phyloP scores from a whole-genome alignment of 53 echinoderm and acorn worm genomes.

The Hippasteria phrygiana region DNA sequence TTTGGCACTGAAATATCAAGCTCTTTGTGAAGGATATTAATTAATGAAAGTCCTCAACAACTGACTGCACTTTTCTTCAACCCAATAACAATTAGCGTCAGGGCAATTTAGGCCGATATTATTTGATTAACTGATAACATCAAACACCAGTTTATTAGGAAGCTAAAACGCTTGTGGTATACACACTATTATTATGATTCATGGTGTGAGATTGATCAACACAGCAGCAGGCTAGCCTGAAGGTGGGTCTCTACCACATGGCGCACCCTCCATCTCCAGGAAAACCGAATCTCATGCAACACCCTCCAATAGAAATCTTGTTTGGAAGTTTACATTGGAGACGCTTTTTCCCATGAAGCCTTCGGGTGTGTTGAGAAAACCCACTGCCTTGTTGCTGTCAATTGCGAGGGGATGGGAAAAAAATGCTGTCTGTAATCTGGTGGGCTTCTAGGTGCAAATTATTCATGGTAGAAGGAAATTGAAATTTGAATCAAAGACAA shows the following conservation, averaged over 20 bases:
- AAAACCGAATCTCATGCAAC: not conserved
- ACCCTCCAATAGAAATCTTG: conserved; percentile 3
- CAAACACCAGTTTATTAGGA: conserved; percentile 29
- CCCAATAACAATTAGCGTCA: conserved; percentile 59
- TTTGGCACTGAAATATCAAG: not conserved
- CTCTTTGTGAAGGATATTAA: conserved; percentile 30
- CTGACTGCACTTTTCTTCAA: not conserved
- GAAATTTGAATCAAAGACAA: conserved; percentile 67
- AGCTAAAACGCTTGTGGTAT: conserved; percentile 27
- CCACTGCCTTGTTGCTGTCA: not conserved
- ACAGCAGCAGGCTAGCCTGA: conserved; percentile 10
- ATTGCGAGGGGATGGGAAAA: not conserved
- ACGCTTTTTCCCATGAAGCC: not conserved
- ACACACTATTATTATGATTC: not conserved
- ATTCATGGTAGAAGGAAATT: conserved; percentile 58
- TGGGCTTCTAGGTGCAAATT: conserved; percentile 38
- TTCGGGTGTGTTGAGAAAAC: not conserved
- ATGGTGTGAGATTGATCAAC: not conserved
- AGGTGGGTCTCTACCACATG: conserved; percentile 5
- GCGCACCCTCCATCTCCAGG: not conserved
- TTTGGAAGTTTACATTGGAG: conserved; percentile 5
- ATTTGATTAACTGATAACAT: conserved; percentile 57
- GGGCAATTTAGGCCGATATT: conserved; percentile 36
- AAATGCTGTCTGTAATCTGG: conserved; percentile 30
- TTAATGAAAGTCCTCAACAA: conserved; percentile 6